Evolutionary conservation across 2,113 vertebrate genomes (phyloP), one percentile per base, ranked within the genome.

Genomic region (Sterrhoptilus dennistouni): DNA sequence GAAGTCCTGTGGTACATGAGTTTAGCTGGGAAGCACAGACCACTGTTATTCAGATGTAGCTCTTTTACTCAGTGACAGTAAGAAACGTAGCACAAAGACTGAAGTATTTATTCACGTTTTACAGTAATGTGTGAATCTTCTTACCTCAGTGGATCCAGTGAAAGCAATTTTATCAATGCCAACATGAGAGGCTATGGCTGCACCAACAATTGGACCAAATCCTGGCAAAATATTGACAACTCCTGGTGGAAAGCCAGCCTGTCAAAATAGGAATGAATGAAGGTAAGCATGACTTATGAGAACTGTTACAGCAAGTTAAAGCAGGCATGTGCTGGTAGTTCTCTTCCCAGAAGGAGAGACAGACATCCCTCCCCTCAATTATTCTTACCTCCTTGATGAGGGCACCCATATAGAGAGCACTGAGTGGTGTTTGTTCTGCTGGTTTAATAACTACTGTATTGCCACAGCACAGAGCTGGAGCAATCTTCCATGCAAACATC

Each of bases 201-300:
- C 99, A 94, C 99, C 99, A 75, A 99, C 99, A 28, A 99, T 99
- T 96, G 99, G 99, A 97, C 99, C 99, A 53, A 98, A 99, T 98
- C 99, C 99, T 95, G 99, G 99, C 98, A 99, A 98, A 98, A 99
- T 99, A 98, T 99, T 99, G 98, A 99, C 98, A 93, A 99, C 99
- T 98, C 99, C 99, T 33, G 99, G 99, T 96, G 99, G 99, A 98
- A 99, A 99, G 91, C 99, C 99, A 57, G 99, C 99, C 99, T 99
- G 98, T 97, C 96, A 97, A 98, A 99, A 98, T 93, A 99, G 95
- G 56, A 91, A 81, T 60, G 82, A 98, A 97, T 81, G 88, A 98
- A 98, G 98, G 98, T 97, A 98, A 98, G 97, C 69, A 81, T 96
- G 96, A 95, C 87, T 98, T 97, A 95, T 61, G 69, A 97, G 97